Percentiles rank a stretch among this genome's conserved stretches.
Evolutionary conservation across 2,888 invertebrate species (phyloP).

Genomic region (Theretra japonica): DNA sequence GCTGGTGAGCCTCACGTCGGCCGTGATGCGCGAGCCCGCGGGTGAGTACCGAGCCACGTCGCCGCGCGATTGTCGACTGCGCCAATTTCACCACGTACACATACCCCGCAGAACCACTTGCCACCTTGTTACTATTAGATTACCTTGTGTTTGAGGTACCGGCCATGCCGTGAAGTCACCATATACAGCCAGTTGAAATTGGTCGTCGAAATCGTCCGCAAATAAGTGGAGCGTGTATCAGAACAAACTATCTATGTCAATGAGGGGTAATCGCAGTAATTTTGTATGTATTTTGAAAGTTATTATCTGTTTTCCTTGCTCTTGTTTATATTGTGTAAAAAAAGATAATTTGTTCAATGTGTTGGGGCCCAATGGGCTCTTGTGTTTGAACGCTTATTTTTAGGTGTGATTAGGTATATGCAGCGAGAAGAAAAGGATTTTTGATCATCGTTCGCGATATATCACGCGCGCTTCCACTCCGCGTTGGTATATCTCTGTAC

Average conservation of each 20-base stretch:
- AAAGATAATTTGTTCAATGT: slow-evolving; percentile 83
- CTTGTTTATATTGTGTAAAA: slow-evolving; percentile 52
- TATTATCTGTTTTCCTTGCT: slow-evolving; percentile 53
- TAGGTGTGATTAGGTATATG: slow-evolving; percentile 80
- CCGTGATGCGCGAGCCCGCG: slow-evolving; percentile 93
- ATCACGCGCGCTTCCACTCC: slow-evolving; percentile 60
- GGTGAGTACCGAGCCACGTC: slow-evolving; percentile 67
- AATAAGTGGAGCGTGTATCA: slow-evolving; percentile 55
- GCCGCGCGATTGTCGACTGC: slow-evolving; percentile 54
- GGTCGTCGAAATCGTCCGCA: slow-evolving; percentile 72
- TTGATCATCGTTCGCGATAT: slow-evolving; percentile 86
- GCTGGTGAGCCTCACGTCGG: slow-evolving; percentile 95
- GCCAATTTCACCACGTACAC: slow-evolving; percentile 63
- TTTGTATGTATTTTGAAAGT: slow-evolving; percentile 44
- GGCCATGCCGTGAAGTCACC: slow-evolving; percentile 26
- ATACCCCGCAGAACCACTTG: slow-evolving; percentile 16
- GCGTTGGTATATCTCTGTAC: slow-evolving; percentile 73
- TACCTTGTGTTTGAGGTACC: slow-evolving; percentile 19
- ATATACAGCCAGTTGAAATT: slow-evolving; percentile 61
- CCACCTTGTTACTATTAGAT: not conserved
- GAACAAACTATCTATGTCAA: slow-evolving; percentile 80
- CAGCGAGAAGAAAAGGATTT: slow-evolving; percentile 87
- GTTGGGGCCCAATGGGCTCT: slow-evolving; percentile 65
- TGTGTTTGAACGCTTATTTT: slow-evolving; percentile 80
- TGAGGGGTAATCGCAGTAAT: slow-evolving; percentile 31